phyloP scores from a whole-genome alignment of 2,797 vertebrate species.

The Channallabes apus region DNA sequence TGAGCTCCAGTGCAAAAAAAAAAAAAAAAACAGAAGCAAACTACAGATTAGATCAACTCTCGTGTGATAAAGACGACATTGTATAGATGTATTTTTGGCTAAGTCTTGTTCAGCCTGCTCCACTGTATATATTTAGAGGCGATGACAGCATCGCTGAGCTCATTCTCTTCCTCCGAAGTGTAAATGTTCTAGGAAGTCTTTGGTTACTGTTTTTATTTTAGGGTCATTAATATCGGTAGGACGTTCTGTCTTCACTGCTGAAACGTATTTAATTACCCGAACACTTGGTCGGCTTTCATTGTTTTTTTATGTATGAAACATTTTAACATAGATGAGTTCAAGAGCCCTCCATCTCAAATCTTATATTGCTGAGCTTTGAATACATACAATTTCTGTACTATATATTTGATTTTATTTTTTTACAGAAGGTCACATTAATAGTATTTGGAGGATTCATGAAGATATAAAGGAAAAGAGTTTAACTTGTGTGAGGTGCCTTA shows the following conservation, averaged over 20 bases:
- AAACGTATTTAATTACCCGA: background rate
- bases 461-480: background rate
- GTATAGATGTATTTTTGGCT: background rate
- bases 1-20: background rate
- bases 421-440: background rate
- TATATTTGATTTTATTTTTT: too few relatives aligned
- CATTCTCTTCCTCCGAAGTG: background rate
- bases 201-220: background rate
- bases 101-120: background rate
- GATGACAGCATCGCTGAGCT: background rate
- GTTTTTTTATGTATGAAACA: background rate
- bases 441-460: background rate
- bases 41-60: background rate
- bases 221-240: background rate
- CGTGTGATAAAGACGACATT: background rate
- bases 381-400: too few relatives aligned
- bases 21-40: background rate
- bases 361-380: constrained; percentile 3
- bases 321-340: background rate
- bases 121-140: background rate
- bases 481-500: background rate
- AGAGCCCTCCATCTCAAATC: background rate
- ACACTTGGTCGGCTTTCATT: background rate
- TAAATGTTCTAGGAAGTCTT: background rate
- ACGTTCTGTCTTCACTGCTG: background rate